A percentile compares a stretch with the other conserved stretches of the same genome.
Evolutionary conservation across 2,888 invertebrate genomes (phyloP).

Genomic region (Chesias legatella): DNA sequence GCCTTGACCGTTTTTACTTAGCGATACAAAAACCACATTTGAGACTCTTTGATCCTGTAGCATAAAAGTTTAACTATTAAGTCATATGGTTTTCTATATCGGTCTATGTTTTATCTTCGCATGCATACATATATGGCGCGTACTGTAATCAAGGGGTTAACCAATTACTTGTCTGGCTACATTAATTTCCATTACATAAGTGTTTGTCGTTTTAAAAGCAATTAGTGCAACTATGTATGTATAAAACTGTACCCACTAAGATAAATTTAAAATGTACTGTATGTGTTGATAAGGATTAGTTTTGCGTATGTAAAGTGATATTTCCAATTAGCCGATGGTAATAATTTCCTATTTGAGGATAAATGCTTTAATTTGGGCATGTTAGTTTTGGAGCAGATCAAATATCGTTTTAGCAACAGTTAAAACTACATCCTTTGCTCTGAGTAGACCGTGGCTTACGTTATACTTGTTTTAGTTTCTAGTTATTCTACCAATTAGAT

Average conservation of each 20-base stretch:
- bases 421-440: background rate
- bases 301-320: slow-evolving; percentile 8
- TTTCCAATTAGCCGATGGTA: slow-evolving; percentile 16
- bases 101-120: too few relatives aligned
- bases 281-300: slow-evolving; percentile 5
- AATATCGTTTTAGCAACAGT: slow-evolving; percentile 6
- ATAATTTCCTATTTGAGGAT: slow-evolving; percentile 8
- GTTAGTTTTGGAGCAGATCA: slow-evolving; percentile 4
- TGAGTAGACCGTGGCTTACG: background rate
- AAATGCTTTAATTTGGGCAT: slow-evolving; percentile 14
- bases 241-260: background rate
- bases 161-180: slow-evolving; percentile 46
- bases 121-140: background rate
- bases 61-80: too few relatives aligned
- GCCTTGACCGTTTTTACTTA: too few relatives aligned
- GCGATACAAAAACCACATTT: too few relatives aligned
- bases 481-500: too few relatives aligned
- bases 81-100: too few relatives aligned
- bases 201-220: slow-evolving; percentile 40
- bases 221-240: slow-evolving; percentile 29
- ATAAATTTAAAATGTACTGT: slow-evolving; percentile 2
- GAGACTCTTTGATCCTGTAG: too few relatives aligned
- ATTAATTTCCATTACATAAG: slow-evolving; percentile 47
- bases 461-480: too few relatives aligned
- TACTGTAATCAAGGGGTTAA: slow-evolving; percentile 25